Evolutionary conservation across 2,888 invertebrate genomes (phyloP).

Genomic region (Cryptosula pallasiana): DNA sequence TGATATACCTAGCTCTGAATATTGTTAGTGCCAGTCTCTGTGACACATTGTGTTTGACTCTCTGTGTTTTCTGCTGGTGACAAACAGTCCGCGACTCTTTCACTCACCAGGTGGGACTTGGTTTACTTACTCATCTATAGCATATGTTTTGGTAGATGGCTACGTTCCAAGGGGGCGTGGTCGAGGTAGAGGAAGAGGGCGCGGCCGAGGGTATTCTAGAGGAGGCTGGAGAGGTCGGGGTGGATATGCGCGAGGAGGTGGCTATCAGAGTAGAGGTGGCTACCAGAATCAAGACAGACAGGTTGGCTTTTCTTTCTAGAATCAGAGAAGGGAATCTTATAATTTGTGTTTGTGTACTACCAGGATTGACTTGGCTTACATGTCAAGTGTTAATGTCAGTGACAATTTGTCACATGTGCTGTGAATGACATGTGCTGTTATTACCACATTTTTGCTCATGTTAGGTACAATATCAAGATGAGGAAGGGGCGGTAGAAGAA

Average conservation of each 20-base stretch:
- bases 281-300: conserved; percentile 34
- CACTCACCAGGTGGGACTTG: too few relatives aligned
- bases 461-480: conserved; percentile 57
- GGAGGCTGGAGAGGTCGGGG: conserved; percentile 37
- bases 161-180: conserved; percentile 2
- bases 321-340: too few relatives aligned
- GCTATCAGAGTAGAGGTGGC: conserved; percentile 31
- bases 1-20: too few relatives aligned
- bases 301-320: conserved; percentile 24
- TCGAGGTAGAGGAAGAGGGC: background rate
- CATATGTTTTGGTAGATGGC: background rate
- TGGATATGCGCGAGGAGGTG: conserved; percentile 35
- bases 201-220: conserved; percentile 6
- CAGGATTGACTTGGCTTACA: too few relatives aligned
- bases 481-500: conserved; percentile 57
- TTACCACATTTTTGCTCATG: conserved; percentile 30
- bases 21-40: too few relatives aligned
- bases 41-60: too few relatives aligned
- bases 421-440: conserved; percentile 39
- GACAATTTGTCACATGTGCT: too few relatives aligned
- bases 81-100: too few relatives aligned
- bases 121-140: background rate
- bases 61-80: too few relatives aligned
- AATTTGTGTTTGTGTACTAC: too few relatives aligned
- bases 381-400: too few relatives aligned